Base-by-base conservation (phyloP, 2,888 invertebrate species). In the Aricia artaxerxes region DNA sequence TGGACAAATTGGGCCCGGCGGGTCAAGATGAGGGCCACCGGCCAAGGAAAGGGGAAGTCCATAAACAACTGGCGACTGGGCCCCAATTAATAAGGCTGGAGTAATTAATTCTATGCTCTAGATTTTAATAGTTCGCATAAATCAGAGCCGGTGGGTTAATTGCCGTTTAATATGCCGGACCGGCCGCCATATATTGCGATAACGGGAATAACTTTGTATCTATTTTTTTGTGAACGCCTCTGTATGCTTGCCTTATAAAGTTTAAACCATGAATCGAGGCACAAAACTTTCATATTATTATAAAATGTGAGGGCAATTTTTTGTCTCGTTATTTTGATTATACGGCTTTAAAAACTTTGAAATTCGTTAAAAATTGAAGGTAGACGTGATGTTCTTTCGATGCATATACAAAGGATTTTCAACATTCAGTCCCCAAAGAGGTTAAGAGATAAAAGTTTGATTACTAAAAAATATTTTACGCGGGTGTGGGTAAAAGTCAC, bases 111-210 rank as follows among this genome's bases (percentile, higher is more conserved):
- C 90, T 92, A 90, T 89, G 93, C 94, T 92, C 94, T 87, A 93
- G 92, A 93, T 93, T 94, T 94, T 94, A 94, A 94, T 94, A 94
- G 94, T 94, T 93, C 89, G 86, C 93, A 94, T 94, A 94, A 94
- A 94, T 94, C 94, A 94, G 91, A 88, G 89, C 91, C 93, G 92
- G 92, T 92, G 92, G 94, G 93, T 91, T 93, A 94, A 94, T 93
- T 92, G 92, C 80, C 91, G 91, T 93, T 94, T 93, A 94, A 94
- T 94, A 94, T 93, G 92, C 92, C 89, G 90, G 89, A 82, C 89
- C 87, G 87, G 88, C 87, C 88, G 83, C 83, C 85, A 85, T 82
- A 83, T 81, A 82, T 84, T 85, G 88, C 88, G 87, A 86, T 85
- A 81, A 40, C 57, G 78, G 40, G 38, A 35, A 69, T 35, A 69